Evolutionary conservation across 2,888 invertebrate genomes (phyloP).

Genomic region (Drosophila mimetica): DNA sequence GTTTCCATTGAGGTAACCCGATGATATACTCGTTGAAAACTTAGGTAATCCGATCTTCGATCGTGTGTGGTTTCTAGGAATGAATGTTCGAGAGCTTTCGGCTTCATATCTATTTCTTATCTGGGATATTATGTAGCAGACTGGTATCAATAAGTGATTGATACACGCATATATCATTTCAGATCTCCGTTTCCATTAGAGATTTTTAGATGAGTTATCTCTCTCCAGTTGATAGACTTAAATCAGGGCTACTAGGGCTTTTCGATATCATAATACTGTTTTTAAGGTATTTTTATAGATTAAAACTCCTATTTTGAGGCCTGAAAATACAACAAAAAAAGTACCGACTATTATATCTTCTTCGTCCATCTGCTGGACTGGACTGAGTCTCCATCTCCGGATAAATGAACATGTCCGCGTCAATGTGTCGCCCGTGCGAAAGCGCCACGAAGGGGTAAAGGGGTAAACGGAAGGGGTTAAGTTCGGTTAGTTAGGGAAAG

Average conservation of each 20-base stretch:
- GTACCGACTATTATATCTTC: constrained; percentile 2
- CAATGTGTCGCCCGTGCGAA: constrained; percentile 64
- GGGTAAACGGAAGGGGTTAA: constrained; percentile 16
- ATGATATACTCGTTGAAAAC: constrained; percentile 2
- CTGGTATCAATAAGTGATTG: neutral
- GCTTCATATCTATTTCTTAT: no score
- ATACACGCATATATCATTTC: neutral
- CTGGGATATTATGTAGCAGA: neutral
- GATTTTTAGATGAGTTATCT: no score
- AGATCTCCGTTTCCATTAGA: no score
- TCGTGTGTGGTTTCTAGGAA: constrained; percentile 26
- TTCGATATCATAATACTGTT: no score
- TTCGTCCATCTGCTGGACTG: constrained; percentile 3
- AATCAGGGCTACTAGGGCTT: no score
- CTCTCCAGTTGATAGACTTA: no score
- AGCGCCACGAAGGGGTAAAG: constrained; percentile 54
- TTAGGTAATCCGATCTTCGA: constrained; percentile 5
- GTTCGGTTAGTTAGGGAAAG: neutral
- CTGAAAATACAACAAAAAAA: neutral
- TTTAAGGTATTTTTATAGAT: no score
- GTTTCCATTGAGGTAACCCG: constrained; percentile 22
- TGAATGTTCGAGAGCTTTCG: neutral
- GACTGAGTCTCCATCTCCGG: constrained; percentile 12
- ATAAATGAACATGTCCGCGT: constrained; percentile 73
- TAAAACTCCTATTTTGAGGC: no score